Percentiles rank a stretch among this genome's conserved stretches.
phyloP scores from a whole-genome alignment of 2,113 vertebrate species.

The Murina feae region DNA sequence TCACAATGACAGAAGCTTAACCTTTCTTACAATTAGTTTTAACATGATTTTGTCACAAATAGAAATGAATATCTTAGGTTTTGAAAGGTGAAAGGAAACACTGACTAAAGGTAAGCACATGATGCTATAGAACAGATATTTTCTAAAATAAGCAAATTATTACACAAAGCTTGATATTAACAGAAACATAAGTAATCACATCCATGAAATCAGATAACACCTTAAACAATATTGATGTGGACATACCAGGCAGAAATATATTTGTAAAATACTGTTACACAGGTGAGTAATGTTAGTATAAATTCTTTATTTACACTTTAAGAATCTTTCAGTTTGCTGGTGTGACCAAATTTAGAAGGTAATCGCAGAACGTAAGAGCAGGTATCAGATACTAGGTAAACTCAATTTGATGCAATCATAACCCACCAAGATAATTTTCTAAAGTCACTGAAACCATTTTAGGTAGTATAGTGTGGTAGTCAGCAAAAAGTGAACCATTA shows the following conservation, averaged over 20 bases:
- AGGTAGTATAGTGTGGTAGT: not conserved
- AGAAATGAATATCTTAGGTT: slow-evolving; percentile 44
- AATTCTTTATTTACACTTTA: slow-evolving; percentile 76
- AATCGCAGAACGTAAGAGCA: slow-evolving; percentile 42
- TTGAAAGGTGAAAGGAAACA: not conserved
- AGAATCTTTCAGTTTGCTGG: slow-evolving; percentile 73
- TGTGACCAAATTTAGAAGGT: slow-evolving; percentile 67
- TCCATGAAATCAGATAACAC: slow-evolving; percentile 63
- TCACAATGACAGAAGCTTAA: slow-evolving; percentile 56
- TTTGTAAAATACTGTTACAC: slow-evolving; percentile 59
- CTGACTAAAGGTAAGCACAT: slow-evolving; percentile 2
- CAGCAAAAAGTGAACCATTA: not conserved
- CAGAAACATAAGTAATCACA: slow-evolving; percentile 57
- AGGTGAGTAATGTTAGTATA: slow-evolving; percentile 70
- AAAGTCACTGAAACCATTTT: slow-evolving; percentile 42
- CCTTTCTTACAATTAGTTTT: slow-evolving; percentile 54
- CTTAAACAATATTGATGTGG: slow-evolving; percentile 58
- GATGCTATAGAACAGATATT: slow-evolving; percentile 29
- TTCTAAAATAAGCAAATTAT: slow-evolving; percentile 50
- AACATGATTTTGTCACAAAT: slow-evolving; percentile 47
- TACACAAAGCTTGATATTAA: slow-evolving; percentile 51
- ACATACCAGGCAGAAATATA: slow-evolving; percentile 65
- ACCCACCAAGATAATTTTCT: slow-evolving; percentile 17
- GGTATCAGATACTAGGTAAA: not conserved
- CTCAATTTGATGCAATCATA: not conserved